phyloP scores from a whole-genome alignment of 2,888 invertebrate genomes.

The Danaus chrysippus region DNA sequence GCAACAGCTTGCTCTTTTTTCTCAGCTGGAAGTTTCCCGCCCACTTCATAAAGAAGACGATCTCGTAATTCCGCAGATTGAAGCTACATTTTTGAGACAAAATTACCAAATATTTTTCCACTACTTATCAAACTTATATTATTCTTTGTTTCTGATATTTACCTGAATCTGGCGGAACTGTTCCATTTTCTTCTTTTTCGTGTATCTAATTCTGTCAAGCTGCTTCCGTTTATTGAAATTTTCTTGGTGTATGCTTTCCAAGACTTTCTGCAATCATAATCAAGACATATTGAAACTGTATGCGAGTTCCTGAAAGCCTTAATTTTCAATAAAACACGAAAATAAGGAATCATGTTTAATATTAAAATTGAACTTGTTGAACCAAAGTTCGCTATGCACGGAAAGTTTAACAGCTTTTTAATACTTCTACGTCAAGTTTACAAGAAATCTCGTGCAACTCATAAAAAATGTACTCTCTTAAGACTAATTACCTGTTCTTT shows the following conservation, averaged over 20 bases:
- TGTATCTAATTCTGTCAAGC: slow-evolving; percentile 79
- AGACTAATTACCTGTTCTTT: too few relatives aligned
- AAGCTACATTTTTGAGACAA: slow-evolving; percentile 49
- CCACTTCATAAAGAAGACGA: slow-evolving; percentile 69
- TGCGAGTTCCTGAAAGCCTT: too few relatives aligned
- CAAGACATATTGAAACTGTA: too few relatives aligned
- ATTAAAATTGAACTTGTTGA: too few relatives aligned
- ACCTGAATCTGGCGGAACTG: slow-evolving; percentile 80
- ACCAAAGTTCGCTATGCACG: too few relatives aligned
- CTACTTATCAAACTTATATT: neutral
- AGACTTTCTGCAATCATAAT: slow-evolving; percentile 70
- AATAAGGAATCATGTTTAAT: too few relatives aligned
- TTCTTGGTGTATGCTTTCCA: slow-evolving; percentile 80
- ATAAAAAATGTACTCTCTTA: too few relatives aligned
- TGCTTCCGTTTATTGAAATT: slow-evolving; percentile 81
- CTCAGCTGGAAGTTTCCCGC: slow-evolving; percentile 70
- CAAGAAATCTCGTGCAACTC: too few relatives aligned
- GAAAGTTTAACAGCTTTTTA: too few relatives aligned
- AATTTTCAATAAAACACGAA: too few relatives aligned
- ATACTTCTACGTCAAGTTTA: too few relatives aligned
- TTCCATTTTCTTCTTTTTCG: slow-evolving; percentile 80
- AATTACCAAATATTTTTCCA: neutral
- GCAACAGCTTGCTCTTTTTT: slow-evolving; percentile 78
- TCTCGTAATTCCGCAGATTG: slow-evolving; percentile 76
- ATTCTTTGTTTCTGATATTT: neutral